Base-by-base conservation (phyloP, 2,113 vertebrate species). In the Lophochroa leadbeateri region DNA sequence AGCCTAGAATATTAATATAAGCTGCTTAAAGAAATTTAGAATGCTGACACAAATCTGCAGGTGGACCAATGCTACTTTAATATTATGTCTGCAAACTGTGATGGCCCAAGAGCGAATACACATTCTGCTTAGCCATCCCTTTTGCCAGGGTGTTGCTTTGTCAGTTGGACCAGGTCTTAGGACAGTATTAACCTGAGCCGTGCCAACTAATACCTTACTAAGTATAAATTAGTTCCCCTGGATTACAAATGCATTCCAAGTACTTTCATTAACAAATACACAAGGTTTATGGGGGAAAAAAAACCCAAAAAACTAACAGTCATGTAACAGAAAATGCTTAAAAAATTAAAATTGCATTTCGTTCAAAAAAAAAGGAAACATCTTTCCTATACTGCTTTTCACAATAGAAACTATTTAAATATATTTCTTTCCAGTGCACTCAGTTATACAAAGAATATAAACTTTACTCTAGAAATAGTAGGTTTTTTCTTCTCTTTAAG, bases 61-160 rank as follows among this genome's bases (percentile, higher is more conserved):
- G 33, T 86, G 61, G 58, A 72, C 58, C 49, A 77, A 19, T n/a
- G 21, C 1, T 61, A 29, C 19, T 58, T 92, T 63, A 85, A 76
- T 55, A 67, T 75, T 82, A 43, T 68, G 18, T 35, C 57, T 90
- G 79, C 35, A 60, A 3, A 28, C 23, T 64, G 17, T n/a, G 31
- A 49, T 53, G 52, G 25, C 70, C n/a, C 17, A 46, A 37, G 24
- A 58, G 8, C 0, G 0, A 74, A 65, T 57, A 55, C 0, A 0
- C 14, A 15, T 31, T 82, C 60, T 85, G 18, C 37, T 70, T 67
- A 92, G 18, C 46, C n/a, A 8, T 25, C 24, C n/a, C 58, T 78
- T 27, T 61, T 43, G 16, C 39, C 46, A 41, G n/a, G 13, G 14
- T 46, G 25, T 28, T 53, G 17, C 5, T 70, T 67, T 63, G 41